Conservation (phyloP, 2,113 vertebrate genomes). For the Haliaeetus leucogaster region DNA sequence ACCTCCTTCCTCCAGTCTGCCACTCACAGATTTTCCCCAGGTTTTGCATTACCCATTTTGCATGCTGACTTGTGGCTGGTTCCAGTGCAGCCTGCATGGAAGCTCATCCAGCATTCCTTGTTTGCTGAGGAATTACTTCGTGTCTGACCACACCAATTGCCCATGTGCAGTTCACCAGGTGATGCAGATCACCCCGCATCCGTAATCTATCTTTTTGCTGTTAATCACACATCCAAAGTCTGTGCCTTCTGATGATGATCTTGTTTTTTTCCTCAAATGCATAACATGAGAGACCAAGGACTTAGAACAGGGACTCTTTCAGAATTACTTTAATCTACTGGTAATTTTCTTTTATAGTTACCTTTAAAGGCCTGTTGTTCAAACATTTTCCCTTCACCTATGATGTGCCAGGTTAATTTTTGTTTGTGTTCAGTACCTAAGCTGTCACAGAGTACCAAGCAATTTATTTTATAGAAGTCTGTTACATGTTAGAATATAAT, state of each 20-base stretch:
- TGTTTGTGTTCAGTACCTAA: background rate
- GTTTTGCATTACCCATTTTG: background rate
- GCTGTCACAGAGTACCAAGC: background rate
- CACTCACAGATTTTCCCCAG: background rate
- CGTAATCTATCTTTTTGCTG: background rate
- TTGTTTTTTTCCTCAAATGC: background rate
- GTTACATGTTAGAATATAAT: background rate
- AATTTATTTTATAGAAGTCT: background rate
- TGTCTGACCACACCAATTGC: background rate
- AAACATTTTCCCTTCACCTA: background rate
- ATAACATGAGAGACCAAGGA: background rate
- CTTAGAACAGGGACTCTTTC: background rate
- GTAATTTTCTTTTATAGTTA: background rate
- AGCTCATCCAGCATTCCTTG: fast-evolving
- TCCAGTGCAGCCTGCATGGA: background rate
- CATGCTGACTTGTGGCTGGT: background rate
- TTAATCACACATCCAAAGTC: background rate
- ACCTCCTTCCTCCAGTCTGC: background rate
- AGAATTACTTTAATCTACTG: background rate
- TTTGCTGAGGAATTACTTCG: background rate
- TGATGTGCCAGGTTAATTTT: background rate
- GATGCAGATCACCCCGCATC: background rate
- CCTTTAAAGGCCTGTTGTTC: background rate
- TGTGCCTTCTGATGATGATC: background rate
- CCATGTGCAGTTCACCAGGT: fast-evolving